A percentile compares a stretch with the other conserved stretches of the same genome.
Conservation (phyloP, 1,140 invertebrate genomes). For the Drosophila kanapiae region DNA sequence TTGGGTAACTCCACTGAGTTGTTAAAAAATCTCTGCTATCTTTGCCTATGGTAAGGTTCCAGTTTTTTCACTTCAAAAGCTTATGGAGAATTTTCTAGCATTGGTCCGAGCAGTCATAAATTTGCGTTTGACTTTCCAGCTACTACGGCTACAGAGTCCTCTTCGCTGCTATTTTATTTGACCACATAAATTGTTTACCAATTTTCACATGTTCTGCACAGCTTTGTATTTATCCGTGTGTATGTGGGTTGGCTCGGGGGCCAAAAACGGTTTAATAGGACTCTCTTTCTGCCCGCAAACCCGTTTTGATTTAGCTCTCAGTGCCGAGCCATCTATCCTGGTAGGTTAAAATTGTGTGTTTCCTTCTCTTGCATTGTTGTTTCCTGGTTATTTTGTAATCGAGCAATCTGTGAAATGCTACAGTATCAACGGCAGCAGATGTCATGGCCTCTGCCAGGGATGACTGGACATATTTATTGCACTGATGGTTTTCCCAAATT, state of each 20-base stretch:
- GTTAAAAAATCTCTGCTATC: background rate
- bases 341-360: slow-evolving; percentile 27
- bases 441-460: slow-evolving; percentile 22
- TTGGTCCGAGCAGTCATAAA: slow-evolving; percentile 46
- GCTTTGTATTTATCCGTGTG: background rate
- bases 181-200: slow-evolving; percentile 65
- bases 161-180: slow-evolving; percentile 50
- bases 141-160: slow-evolving; percentile 20
- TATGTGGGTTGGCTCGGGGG: slow-evolving; percentile 23
- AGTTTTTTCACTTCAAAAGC: slow-evolving; percentile 17
- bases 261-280: slow-evolving; percentile 47
- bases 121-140: slow-evolving; percentile 29
- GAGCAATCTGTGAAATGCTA: slow-evolving; percentile 41
- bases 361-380: slow-evolving; percentile 6
- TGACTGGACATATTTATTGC: slow-evolving; percentile 41
- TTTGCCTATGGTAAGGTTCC: background rate
- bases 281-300: slow-evolving; percentile 10
- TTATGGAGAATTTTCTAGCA: slow-evolving; percentile 20
- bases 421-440: slow-evolving; percentile 41
- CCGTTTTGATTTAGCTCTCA: slow-evolving; percentile 46
- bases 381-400: slow-evolving; percentile 37
- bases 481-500: slow-evolving; percentile 34
- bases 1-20: no score
- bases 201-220: slow-evolving; percentile 47
- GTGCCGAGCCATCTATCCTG: slow-evolving; percentile 30